These are phyloP conservation scores for Empis livida DNA, from an alignment of 2,888 invertebrate genomes.

Conservation along the genomic window DNA sequence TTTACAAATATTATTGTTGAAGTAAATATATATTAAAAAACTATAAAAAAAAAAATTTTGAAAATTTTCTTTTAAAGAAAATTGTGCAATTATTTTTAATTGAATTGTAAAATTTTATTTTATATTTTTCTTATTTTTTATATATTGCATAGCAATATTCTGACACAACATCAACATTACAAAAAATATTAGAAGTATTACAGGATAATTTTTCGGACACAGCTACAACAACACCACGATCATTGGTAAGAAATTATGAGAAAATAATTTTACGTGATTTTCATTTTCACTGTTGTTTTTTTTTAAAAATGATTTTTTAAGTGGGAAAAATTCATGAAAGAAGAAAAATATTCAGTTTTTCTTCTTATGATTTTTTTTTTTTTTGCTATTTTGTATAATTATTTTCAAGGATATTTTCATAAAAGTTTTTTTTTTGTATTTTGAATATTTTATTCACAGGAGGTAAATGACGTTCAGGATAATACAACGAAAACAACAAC, in stretches of 20 bases:
- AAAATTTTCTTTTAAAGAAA: not conserved
- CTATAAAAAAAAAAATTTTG: constrained; percentile 14
- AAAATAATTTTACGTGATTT: no score
- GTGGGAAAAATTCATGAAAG: not conserved
- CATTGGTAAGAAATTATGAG: not conserved
- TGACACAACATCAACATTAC: constrained; percentile 28
- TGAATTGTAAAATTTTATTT: not conserved
- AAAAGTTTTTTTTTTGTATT: not conserved
- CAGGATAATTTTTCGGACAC: constrained; percentile 31
- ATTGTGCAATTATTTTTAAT: not conserved
- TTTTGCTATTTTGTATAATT: not conserved
- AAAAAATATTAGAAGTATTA: constrained; percentile 28
- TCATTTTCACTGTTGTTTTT: no score
- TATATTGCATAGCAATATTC: constrained; percentile 30
- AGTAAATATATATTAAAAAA: no score
- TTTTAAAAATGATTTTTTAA: no score
- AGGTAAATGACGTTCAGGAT: constrained; percentile 14
- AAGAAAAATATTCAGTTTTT: not conserved
- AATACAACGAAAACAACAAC: constrained; percentile 25
- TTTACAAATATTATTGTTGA: constrained; percentile 28
- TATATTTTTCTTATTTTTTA: not conserved
- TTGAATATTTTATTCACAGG: constrained; percentile 7
- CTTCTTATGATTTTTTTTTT: no score
- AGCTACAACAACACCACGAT: constrained; percentile 19
- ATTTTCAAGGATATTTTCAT: not conserved